Base-by-base conservation (phyloP, 2,888 invertebrate species). In the Drepanosiphum platanoidis region DNA sequence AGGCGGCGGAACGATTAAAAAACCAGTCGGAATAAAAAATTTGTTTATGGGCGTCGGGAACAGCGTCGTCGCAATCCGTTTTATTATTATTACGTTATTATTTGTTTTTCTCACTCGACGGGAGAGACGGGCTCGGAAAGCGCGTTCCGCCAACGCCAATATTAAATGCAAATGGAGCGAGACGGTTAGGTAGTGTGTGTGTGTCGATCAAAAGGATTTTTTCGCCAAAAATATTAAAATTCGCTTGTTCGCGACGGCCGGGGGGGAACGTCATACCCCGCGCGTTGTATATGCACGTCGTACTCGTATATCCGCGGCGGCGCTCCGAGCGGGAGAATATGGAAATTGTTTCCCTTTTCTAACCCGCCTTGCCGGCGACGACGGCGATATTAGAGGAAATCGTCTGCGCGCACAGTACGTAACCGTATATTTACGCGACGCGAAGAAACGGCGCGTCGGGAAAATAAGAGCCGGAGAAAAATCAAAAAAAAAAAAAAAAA, bases 151-250 rank as follows among this genome's bases (percentile, higher is more conserved):
- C 22, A 68, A 79, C 68, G 30, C 79, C 2, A 79, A 68, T 79
- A 68, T 68, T 68, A 68, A 68, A 79, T 68, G 66, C 22, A 64
- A 78, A 78, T 78, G 36, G 32, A 42, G 46, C 18, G 68, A 18
- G 18, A 30, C 30, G 15, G 11, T 13, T n/a, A n/a, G 79, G 79
- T 15, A 68, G 66, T n/a, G n/a, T n/a, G n/a, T n/a, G n/a, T n/a
- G n/a, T n/a, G n/a, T 46, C 46, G 46, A 79, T 68, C 42, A 68
- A 79, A 79, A 79, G 42, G n/a, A 42, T 9, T 79, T 79, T 42
- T 79, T 79, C 46, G 39, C 66, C 46, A 15, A n/a, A 66, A 79
- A 79, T 66, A 66, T 79, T 66, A 66, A 79, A 66, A 68, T 66
- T 46, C 34, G 66, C 32, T 66, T 46, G 32, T 79, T 79, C 32